Evolutionary conservation across 2,113 vertebrate species (phyloP).

Genomic region (Alethe castanea): DNA sequence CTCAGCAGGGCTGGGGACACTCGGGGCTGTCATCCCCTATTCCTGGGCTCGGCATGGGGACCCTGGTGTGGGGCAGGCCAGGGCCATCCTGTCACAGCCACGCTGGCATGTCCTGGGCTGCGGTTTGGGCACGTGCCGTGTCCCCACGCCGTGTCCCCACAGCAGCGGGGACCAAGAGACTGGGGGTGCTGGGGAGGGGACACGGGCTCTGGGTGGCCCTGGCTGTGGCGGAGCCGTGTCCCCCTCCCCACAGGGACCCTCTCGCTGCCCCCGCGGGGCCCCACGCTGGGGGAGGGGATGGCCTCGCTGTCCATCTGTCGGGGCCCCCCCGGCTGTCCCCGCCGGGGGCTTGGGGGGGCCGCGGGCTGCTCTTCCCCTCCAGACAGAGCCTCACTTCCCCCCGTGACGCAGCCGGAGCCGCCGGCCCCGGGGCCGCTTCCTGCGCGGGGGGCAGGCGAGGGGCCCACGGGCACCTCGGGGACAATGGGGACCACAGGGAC

Average conservation of each 20-base stretch:
- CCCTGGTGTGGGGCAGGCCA: background rate
- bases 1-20: background rate
- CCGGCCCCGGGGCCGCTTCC: conserved; percentile 18
- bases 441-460: background rate
- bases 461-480: background rate
- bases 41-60: background rate
- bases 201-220: background rate
- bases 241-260: background rate
- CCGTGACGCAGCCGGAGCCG: conserved; percentile 20
- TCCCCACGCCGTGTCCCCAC: background rate
- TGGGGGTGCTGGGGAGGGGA: fast-evolving
- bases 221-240: background rate
- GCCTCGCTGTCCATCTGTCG: background rate
- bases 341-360: background rate
- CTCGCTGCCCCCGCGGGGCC: background rate
- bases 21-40: background rate
- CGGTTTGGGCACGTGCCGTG: background rate
- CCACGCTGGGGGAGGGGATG: background rate
- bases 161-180: background rate
- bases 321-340: background rate
- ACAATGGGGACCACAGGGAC: background rate
- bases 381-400: conserved; percentile 75
- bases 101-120: background rate
- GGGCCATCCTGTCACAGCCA: background rate
- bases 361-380: conserved; percentile 53